phyloP scores from a whole-genome alignment of 1,140 invertebrate species.

The Ectropis grisescens region DNA sequence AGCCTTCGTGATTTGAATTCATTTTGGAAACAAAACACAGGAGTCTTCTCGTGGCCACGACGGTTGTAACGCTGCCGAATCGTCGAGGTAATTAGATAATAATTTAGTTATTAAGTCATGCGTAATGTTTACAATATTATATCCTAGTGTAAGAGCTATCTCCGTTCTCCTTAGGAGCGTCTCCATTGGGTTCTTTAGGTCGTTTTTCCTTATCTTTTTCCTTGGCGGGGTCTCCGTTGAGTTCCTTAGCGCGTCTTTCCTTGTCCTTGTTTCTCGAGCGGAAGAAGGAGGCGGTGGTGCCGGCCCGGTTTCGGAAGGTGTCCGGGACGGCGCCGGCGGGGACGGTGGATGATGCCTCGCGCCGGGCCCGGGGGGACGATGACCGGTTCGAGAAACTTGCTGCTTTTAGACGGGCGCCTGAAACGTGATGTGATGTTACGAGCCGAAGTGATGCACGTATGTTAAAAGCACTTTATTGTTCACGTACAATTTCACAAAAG shows the following conservation, averaged over 20 bases:
- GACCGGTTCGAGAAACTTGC: conserved; percentile 51
- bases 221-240: conserved; percentile 11
- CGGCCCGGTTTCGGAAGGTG: conserved; percentile 47
- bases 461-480: no score
- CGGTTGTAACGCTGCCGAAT: no score
- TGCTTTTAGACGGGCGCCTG: conserved; percentile 42
- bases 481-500: no score
- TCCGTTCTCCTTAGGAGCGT: conserved; percentile 24
- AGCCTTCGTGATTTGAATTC: no score
- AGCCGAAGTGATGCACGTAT: no score
- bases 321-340: conserved; percentile 25
- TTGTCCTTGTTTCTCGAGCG: conserved; percentile 21
- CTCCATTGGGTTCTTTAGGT: conserved; percentile 18
- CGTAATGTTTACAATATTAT: no score
- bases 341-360: conserved; percentile 23
- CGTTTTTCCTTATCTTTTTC: conserved; percentile 29
- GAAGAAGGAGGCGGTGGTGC: conserved; percentile 51
- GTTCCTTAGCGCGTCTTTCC: conserved; percentile 28
- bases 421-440: no score
- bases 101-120: no score
- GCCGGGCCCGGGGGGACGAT: conserved; percentile 24
- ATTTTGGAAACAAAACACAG: no score
- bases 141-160: no score
- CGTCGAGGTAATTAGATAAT: no score
- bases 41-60: no score